These are phyloP conservation scores for Tympanoctomys barrerae DNA, from an alignment of 2,797 vertebrate species.

Conservation along the genomic window DNA sequence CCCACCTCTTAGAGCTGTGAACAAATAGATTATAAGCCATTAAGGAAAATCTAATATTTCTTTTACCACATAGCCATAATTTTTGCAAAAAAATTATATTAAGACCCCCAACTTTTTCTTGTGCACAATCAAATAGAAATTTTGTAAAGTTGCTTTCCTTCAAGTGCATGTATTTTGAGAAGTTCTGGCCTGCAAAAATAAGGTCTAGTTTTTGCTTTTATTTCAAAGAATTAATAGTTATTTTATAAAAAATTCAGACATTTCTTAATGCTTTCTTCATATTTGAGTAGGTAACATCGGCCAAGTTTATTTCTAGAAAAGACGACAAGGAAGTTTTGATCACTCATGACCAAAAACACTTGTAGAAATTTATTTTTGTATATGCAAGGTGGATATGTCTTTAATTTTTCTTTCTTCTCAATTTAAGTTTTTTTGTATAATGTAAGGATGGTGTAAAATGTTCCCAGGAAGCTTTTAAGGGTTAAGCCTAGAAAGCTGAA, in stretches of 20 bases:
- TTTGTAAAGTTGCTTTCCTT: not conserved
- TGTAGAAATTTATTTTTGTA: not conserved
- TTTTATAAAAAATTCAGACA: conserved; percentile 54
- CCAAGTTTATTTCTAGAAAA: conserved; percentile 54
- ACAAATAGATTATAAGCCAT: not conserved
- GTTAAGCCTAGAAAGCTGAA: conserved; percentile 56
- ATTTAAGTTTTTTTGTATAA: conserved; percentile 27
- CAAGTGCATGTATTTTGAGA: not conserved
- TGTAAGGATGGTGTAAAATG: conserved; percentile 23
- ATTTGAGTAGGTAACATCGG: not conserved
- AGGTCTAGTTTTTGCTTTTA: conserved; percentile 49
- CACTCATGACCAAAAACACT: not conserved
- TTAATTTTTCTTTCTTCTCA: conserved; percentile 29
- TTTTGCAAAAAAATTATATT: not conserved
- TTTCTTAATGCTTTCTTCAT: conserved; percentile 29
- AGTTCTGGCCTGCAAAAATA: conserved; percentile 18
- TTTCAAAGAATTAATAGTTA: conserved; percentile 1
- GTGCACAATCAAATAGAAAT: not conserved
- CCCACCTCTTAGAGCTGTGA: not conserved
- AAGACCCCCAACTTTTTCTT: not conserved
- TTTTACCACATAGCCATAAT: not conserved
- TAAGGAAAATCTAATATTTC: not conserved
- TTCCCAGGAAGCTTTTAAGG: conserved; percentile 31
- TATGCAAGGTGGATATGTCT: not conserved
- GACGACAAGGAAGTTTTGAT: not conserved